Evolutionary conservation across 2,888 invertebrate genomes (phyloP), one percentile per base, ranked within the genome.

Genomic region (Caenorhabditis imperialis): DNA sequence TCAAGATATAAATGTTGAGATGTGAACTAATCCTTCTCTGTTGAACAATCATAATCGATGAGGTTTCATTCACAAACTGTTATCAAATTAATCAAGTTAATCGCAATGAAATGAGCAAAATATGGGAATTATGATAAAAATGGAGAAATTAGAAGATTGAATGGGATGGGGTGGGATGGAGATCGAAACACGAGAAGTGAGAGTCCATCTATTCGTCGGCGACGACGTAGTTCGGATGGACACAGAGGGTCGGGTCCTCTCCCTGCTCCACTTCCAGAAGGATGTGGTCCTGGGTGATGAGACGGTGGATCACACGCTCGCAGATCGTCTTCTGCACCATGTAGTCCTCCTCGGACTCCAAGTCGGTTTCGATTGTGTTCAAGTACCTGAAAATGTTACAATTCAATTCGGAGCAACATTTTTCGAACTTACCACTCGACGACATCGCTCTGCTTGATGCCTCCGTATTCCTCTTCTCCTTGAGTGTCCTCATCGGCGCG

Each of bases 191-290:
- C 27, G 10, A 18, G 23, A 5, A 14, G 8, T 3, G n/a, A n/a
- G 20, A 16, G 27, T 8, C 23, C 18, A 60, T 45, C 69, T 54
- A 75, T 70, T 75, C 70, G 45, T 79, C 79, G 54, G 72, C 94
- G 47, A 94, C 91, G 48, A 94, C 92, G 88, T 96, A 98, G 90
- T 97, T 96, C 0, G 98, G 98, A 91, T 99, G 97, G 0, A 97
- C 96, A 16, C 97, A 94, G 5, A 98, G 89, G 42, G 94, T 89
- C 0, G 95, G 94, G 89, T 96, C 94, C 33, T 93, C 92, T 69
- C 92, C 92, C 0, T 91, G 90, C 25, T 77, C 79, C 8, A 80
- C 53, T 48, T 70, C 70, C 16, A 75, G 51, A 20, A 75, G 48
- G 50, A 75, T 61, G 14, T 51, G 57, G 23, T 71, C 82, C 30